A percentile compares a stretch with the other conserved stretches of the same genome.
phyloP scores from a whole-genome alignment of 2,888 invertebrate species.

The Ceriagrion tenellum region DNA sequence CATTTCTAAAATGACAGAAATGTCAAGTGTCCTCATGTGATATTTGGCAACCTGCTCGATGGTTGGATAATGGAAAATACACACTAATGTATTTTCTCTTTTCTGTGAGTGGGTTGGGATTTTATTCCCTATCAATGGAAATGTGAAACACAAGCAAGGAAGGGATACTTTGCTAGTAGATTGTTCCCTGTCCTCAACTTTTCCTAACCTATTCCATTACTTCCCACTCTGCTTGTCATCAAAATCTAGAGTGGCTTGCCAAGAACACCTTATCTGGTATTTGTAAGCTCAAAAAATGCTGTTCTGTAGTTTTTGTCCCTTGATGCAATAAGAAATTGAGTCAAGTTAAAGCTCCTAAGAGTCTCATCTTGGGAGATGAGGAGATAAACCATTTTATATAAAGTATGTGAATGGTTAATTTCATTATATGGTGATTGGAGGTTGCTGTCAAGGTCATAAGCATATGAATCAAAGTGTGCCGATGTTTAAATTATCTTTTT shows the following conservation, averaged over 20 bases:
- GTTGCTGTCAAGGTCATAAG: conserved; percentile 63
- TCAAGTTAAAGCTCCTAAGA: conserved; percentile 57
- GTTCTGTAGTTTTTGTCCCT: conserved; percentile 71
- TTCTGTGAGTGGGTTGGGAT: conserved; percentile 44
- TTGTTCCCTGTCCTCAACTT: not conserved
- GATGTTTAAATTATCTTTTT: conserved; percentile 61
- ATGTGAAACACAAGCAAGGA: not conserved
- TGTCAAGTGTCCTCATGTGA: conserved; percentile 45
- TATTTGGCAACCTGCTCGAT: conserved; percentile 28
- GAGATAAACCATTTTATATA: conserved; percentile 54
- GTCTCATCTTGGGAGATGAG: conserved; percentile 4
- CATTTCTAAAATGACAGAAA: not conserved
- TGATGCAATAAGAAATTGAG: conserved; percentile 68
- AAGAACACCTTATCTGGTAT: conserved; percentile 70
- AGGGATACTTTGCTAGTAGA: conserved; percentile 6
- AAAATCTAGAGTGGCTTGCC: conserved; percentile 44
- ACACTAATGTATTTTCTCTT: conserved; percentile 12
- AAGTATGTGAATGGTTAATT: conserved; percentile 50
- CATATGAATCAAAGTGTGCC: conserved; percentile 59
- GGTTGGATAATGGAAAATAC: not conserved
- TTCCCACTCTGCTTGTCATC: conserved; percentile 39
- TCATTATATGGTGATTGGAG: conserved; percentile 49
- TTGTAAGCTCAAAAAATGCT: conserved; percentile 72
- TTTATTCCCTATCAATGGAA: not conserved
- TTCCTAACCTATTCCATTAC: conserved; percentile 28